phyloP scores from a whole-genome alignment of 2,797 vertebrate genomes.

The Acrossocheilus fasciatus region DNA sequence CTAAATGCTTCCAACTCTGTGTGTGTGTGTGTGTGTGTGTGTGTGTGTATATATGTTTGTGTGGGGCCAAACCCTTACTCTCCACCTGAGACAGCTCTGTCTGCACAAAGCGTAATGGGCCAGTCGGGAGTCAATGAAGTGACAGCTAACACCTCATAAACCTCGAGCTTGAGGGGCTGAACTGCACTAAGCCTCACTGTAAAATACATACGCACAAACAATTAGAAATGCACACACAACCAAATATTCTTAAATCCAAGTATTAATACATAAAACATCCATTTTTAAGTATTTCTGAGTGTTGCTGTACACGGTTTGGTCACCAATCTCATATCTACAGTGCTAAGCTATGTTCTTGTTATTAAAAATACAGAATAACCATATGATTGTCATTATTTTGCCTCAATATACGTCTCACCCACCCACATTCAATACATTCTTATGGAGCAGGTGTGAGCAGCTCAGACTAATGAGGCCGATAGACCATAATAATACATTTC shows the following conservation, averaged over 20 bases:
- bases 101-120: slow-evolving; percentile 53
- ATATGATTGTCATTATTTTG: neutral
- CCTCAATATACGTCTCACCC: slow-evolving; percentile 9
- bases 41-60: slow-evolving; percentile 19
- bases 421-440: slow-evolving; percentile 19
- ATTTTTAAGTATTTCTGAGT: no score
- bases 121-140: slow-evolving; percentile 57
- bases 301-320: neutral
- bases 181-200: slow-evolving; percentile 37
- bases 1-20: neutral
- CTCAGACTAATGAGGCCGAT: slow-evolving; percentile 25
- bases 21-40: no score
- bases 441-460: slow-evolving; percentile 47
- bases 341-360: neutral
- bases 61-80: slow-evolving; percentile 28
- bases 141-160: slow-evolving; percentile 65
- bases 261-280: neutral
- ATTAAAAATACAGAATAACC: slow-evolving; percentile 21
- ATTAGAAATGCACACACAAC: slow-evolving; percentile 1
- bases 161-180: slow-evolving; percentile 48
- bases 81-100: slow-evolving; percentile 58
- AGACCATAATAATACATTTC: slow-evolving; percentile 44
- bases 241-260: neutral
- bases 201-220: slow-evolving; percentile 34
- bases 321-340: neutral